Evolutionary conservation across 2,113 vertebrate genomes (phyloP).

Genomic region (Nothoprocta pentlandii): DNA sequence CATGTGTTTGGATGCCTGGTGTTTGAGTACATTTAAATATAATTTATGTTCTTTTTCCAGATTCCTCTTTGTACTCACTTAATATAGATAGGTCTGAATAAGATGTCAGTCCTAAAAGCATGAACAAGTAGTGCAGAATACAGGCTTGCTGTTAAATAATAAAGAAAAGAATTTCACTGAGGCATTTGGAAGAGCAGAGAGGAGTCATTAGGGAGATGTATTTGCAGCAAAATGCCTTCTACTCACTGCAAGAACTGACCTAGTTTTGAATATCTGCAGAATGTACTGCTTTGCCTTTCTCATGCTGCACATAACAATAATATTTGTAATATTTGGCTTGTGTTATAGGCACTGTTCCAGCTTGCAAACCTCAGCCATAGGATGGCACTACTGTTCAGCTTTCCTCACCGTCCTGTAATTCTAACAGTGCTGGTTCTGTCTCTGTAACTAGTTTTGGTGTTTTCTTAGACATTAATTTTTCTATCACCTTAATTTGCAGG

Average conservation of each 20-base stretch:
- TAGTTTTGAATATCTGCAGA: constrained; percentile 14
- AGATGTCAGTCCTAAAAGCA: neutral
- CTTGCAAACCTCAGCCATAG: constrained; percentile 67
- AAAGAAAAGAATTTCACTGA: neutral
- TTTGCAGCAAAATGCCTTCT: constrained; percentile 16
- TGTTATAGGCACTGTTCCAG: constrained; percentile 23
- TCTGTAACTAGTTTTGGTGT: neutral
- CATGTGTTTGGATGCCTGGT: neutral
- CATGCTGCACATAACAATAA: constrained; percentile 50
- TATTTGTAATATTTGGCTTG: constrained; percentile 43
- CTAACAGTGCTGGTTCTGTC: constrained; percentile 66
- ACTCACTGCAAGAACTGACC: neutral
- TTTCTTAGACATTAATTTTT: neutral
- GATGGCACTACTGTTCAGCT: constrained; percentile 68
- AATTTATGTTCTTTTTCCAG: neutral
- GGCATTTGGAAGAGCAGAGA: constrained; percentile 1
- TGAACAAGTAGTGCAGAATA: constrained; percentile 12
- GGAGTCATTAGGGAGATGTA: neutral
- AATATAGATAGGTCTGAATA: neutral
- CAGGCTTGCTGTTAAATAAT: neutral
- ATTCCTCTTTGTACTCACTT: neutral
- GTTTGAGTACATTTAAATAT: neutral
- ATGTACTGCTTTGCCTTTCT: constrained; percentile 60
- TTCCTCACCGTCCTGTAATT: constrained; percentile 35
- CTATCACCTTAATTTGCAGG: constrained; percentile 79